These are phyloP conservation scores for Sebastes schlegelii DNA, from an alignment of 2,113 vertebrate genomes.

Conservation along the genomic window DNA sequence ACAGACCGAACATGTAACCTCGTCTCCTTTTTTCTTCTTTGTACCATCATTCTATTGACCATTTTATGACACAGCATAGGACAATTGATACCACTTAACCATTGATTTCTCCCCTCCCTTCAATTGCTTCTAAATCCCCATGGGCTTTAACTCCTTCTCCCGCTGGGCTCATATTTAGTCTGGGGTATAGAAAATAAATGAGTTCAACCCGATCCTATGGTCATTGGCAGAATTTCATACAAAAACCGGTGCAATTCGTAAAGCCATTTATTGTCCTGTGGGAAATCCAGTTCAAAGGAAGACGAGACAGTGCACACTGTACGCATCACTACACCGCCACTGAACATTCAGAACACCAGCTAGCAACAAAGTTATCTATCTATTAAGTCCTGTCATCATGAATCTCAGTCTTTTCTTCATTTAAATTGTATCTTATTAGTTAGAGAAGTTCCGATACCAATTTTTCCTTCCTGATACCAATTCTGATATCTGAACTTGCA, in stretches of 20 bases:
- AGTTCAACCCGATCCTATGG: constrained; percentile 22
- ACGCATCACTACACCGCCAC: neutral
- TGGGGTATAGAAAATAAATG: constrained; percentile 25
- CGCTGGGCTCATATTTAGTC: constrained; percentile 7
- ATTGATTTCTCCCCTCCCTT: constrained; percentile 7
- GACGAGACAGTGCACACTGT: neutral
- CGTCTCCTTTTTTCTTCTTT: neutral
- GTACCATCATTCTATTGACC: constrained; percentile 21
- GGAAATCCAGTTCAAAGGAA: neutral
- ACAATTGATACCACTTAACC: constrained; percentile 11
- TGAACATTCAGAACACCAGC: neutral
- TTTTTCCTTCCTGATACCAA: too few relatives aligned
- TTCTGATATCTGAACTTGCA: too few relatives aligned
- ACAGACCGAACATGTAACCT: neutral
- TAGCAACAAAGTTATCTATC: neutral
- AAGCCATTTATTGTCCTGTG: constrained; percentile 5
- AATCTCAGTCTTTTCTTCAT: too few relatives aligned
- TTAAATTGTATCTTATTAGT: too few relatives aligned
- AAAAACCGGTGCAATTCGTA: constrained; percentile 5
- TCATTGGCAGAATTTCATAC: constrained; percentile 1
- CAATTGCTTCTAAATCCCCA: neutral
- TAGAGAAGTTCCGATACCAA: too few relatives aligned
- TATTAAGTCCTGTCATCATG: too few relatives aligned
- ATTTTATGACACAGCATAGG: constrained; percentile 34
- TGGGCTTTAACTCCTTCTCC: constrained; percentile 3